Evolutionary conservation across 2,113 vertebrate species (phyloP).

Genomic region (Micromys minutus): DNA sequence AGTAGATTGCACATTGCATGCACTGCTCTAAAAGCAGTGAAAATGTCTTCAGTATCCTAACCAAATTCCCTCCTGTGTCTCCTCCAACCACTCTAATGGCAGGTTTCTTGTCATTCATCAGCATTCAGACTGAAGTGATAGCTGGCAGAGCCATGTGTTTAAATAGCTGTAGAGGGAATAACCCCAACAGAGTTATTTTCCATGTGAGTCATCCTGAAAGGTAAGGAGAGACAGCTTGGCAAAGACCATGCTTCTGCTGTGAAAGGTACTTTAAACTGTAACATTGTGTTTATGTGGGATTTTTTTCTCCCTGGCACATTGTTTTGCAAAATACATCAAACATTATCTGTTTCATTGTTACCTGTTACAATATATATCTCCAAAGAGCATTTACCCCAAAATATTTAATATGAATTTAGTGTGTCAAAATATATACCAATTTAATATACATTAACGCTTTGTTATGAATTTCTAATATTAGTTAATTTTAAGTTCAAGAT

Average conservation of each 20-base stretch:
- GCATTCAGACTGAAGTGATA: not conserved
- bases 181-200: slow-evolving; percentile 14
- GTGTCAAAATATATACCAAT: slow-evolving; percentile 20
- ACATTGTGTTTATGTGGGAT: slow-evolving; percentile 11
- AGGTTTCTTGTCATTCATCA: slow-evolving; percentile 59
- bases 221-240: slow-evolving; percentile 36
- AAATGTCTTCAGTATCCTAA: slow-evolving; percentile 26
- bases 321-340: slow-evolving; percentile 59
- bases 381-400: slow-evolving; percentile 48
- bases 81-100: not conserved
- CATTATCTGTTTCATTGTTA: slow-evolving; percentile 46
- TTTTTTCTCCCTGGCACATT: not conserved
- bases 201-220: not conserved
- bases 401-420: not conserved
- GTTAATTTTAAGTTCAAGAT: not conserved
- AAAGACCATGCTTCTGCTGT: slow-evolving; percentile 28
- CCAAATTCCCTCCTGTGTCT: not conserved
- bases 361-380: slow-evolving; percentile 20
- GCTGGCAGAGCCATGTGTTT: slow-evolving; percentile 56
- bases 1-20: slow-evolving; percentile 11
- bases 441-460: not conserved
- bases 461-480: not conserved
- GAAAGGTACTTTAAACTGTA: slow-evolving; percentile 3
- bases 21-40: slow-evolving; percentile 50
- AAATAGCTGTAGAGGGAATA: slow-evolving; percentile 44